These are phyloP conservation scores for Drosophila anomelani DNA, from an alignment of 2,888 invertebrate genomes.

Conservation along the genomic window DNA sequence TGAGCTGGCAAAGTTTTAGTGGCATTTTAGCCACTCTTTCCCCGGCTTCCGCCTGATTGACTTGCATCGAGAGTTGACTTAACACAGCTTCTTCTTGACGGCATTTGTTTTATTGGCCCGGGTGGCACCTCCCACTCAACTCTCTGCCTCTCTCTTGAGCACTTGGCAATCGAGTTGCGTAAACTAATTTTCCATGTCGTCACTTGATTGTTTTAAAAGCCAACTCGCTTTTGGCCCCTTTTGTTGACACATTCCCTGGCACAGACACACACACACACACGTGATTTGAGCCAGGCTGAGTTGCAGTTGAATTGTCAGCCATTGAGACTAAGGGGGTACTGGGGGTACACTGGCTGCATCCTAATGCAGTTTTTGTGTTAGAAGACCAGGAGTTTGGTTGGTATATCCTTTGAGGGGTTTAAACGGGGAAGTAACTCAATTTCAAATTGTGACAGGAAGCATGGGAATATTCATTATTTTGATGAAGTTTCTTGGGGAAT, in stretches of 20 bases:
- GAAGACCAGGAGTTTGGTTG: background rate
- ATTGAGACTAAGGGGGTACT: constrained; percentile 13
- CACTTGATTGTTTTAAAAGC: constrained; percentile 81
- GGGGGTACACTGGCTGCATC: constrained; percentile 18
- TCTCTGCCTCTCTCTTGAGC: background rate
- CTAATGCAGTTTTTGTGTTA: constrained; percentile 55
- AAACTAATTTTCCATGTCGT: constrained; percentile 81
- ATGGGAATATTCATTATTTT: background rate
- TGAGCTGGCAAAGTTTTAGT: constrained; percentile 64
- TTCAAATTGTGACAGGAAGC: background rate
- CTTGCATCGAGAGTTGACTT: constrained; percentile 80
- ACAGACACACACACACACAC: constrained; percentile 16
- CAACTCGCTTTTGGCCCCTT: constrained; percentile 42
- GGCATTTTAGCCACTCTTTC: constrained; percentile 23
- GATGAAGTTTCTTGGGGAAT: background rate
- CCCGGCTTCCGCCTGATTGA: constrained; percentile 74
- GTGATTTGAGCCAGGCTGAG: constrained; percentile 55
- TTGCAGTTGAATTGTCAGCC: constrained; percentile 42
- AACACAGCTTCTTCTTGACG: constrained; percentile 64
- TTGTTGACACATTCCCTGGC: constrained; percentile 25
- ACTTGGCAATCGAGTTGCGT: constrained; percentile 74
- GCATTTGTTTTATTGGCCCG: constrained; percentile 39
- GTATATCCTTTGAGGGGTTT: background rate
- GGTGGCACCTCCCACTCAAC: background rate
- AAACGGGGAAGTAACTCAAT: background rate